Base-by-base conservation (phyloP, 1,140 invertebrate species). In the Panagrolaimus sp. region DNA sequence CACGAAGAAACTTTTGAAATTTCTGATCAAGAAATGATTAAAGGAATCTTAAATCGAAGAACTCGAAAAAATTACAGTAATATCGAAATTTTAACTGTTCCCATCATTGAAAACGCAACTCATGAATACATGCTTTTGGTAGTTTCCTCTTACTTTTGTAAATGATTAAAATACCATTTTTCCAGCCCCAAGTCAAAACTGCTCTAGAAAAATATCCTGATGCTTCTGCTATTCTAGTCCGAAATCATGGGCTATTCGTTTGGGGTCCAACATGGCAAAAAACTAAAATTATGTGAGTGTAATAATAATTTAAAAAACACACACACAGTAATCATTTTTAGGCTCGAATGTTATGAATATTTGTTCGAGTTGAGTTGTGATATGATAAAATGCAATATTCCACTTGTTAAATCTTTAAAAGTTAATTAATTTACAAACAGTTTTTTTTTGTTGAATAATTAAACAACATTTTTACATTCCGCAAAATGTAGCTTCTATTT, bases 21-120 rank as follows among this genome's bases (percentile, higher is more conserved):
- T 62, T 91, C 91, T 0, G 90, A 97, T 83, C 88, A 93, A 81
- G 95, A 98, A 87, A 98, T 98, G 94, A 98, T 98, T 44, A 98
- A 98, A 88, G 92, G 92, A 38, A 91, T 93, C 68, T 88, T 89
- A 81, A 91, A 85, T 70, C 79, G 78, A 8, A 72, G 69, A 27
- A 76, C 74, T 9, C 88, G 88, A 43, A 87, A 88, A 38, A 88
- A 90, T 81, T 89, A 92, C 69, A 87, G 89, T 62, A 98, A 92
- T 82, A 91, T 97, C 83, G 94, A 98, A 79, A 88, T 91, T 78
- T 83, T 98, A n/a, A 85, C 94, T 0, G 90, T 98, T 0, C 96
- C 96, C 0, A 98, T 98, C 25, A 93, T 98, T 79, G 95, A 98
- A 85, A 98, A 98, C 82, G 96, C 93, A 43, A 90, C 91, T 0